phyloP scores from a whole-genome alignment of 2,113 vertebrate genomes.

The Gymnogyps californianus region DNA sequence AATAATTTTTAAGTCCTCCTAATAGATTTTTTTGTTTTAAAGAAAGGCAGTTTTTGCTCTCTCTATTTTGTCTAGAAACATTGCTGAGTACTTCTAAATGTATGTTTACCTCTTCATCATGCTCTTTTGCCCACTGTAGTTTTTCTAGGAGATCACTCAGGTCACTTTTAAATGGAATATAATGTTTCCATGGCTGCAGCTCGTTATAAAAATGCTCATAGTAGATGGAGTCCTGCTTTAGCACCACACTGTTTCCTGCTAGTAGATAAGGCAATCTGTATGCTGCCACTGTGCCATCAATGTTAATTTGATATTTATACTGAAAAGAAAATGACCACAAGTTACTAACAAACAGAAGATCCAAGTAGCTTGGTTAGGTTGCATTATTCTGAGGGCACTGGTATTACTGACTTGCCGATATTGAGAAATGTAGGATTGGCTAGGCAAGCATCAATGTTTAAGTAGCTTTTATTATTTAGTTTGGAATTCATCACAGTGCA shows the following conservation, averaged over 20 bases:
- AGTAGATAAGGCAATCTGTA: constrained; percentile 94
- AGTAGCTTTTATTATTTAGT: constrained; percentile 46
- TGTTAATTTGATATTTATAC: constrained; percentile 97
- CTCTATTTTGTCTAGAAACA: neutral
- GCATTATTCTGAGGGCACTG: neutral
- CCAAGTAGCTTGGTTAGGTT: neutral
- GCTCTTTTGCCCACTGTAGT: constrained; percentile 90
- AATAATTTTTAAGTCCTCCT: neutral
- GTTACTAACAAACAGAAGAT: neutral
- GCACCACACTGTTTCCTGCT: constrained; percentile 90
- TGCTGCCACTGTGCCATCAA: constrained; percentile 95
- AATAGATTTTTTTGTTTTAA: neutral
- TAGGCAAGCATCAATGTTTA: constrained; percentile 31
- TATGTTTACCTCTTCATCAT: constrained; percentile 86
- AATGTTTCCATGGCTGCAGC: constrained; percentile 91
- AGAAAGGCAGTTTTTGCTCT: neutral
- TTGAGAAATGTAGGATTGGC: constrained; percentile 9
- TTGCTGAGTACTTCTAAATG: neutral
- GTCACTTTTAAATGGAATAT: constrained; percentile 89
- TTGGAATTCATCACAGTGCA: constrained; percentile 45
- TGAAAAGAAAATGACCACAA: constrained; percentile 61
- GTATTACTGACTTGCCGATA: constrained; percentile 18
- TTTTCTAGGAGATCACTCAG: constrained; percentile 92
- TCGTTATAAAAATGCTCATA: constrained; percentile 96
- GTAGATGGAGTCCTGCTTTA: constrained; percentile 95